Conservation (phyloP, 2,797 vertebrate species). For the Tenualosa thibaudeaui region DNA sequence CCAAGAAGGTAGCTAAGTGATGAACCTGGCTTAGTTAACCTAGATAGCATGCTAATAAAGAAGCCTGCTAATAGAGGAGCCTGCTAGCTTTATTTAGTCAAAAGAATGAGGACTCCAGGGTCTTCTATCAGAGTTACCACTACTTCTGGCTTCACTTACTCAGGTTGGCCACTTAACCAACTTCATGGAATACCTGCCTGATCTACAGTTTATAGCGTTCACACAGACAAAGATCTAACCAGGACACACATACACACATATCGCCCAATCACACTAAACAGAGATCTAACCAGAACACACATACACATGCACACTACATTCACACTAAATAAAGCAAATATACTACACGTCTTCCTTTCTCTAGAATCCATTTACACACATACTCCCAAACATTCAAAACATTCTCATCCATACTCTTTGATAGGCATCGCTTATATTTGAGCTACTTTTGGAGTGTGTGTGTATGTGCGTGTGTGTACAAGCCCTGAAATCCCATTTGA, state of each 20-base stretch:
- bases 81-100: too few relatives aligned
- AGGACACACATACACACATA: background rate
- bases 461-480: background rate
- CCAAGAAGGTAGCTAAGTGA: too few relatives aligned
- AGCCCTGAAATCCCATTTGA: background rate
- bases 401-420: background rate
- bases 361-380: background rate
- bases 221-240: background rate
- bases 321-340: background rate
- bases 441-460: conserved; percentile 11
- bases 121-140: too few relatives aligned
- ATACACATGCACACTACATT: background rate
- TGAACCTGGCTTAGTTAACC: too few relatives aligned
- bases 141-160: too few relatives aligned
- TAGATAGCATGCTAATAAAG: too few relatives aligned
- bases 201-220: background rate
- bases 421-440: conserved; percentile 24
- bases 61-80: too few relatives aligned
- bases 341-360: background rate
- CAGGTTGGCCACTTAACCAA: too few relatives aligned
- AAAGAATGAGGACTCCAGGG: too few relatives aligned
- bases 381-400: background rate
- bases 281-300: background rate
- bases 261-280: background rate
- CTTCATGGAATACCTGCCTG: background rate